Evolutionary conservation across 2,113 vertebrate species (phyloP), one percentile per base, ranked within the genome.

Genomic region (Phrynosoma blainvillii): DNA sequence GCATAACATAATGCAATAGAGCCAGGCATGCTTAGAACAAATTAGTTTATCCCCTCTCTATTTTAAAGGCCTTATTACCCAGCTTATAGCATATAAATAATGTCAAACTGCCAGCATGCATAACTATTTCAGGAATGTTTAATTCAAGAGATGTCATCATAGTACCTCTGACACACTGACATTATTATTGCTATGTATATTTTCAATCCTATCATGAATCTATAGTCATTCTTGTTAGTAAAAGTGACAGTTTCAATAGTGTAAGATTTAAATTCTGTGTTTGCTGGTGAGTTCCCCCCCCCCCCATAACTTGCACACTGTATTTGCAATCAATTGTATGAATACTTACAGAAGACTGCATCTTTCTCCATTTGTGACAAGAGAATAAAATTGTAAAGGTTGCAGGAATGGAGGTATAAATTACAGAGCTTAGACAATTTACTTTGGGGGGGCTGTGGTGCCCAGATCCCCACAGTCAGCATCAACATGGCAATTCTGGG

Each of bases 121-220:
- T 80, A 91, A 87, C 52, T 93, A 86, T 91, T 91, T 89, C 5
- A 32, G 89, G 89, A 54, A 91, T 90, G 92, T 83, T 85, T 92
- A 88, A 90, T 70, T 23, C 74, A 86, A 84, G 32, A 27, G 88
- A 91, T 79, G 87, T 83, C 71, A 90, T 82, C 87, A 84, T 40
- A 66, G 81, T 90, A 10, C 65, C 87, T 73, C 83, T 75, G 82
- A 89, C 88, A 1, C 7, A 82, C 81, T 62, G 76, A 25, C 85
- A 90, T 91, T 88, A 92, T 90, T 89, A 84, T 90, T 80, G 14
- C 89, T 78, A 40, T 47, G 87, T 36, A 79, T 92, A 87, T 87
- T 85, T 84, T 91, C 20, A 20, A 76, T 79, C 79, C 86, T 90
- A 6, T 30, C 77, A 89, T 70, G 25, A 86, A 73, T 87, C 83